Evolutionary conservation across 2,797 vertebrate genomes (phyloP), one percentile per base, ranked within the genome.

Genomic region (Platyrinchus mystaceus): DNA sequence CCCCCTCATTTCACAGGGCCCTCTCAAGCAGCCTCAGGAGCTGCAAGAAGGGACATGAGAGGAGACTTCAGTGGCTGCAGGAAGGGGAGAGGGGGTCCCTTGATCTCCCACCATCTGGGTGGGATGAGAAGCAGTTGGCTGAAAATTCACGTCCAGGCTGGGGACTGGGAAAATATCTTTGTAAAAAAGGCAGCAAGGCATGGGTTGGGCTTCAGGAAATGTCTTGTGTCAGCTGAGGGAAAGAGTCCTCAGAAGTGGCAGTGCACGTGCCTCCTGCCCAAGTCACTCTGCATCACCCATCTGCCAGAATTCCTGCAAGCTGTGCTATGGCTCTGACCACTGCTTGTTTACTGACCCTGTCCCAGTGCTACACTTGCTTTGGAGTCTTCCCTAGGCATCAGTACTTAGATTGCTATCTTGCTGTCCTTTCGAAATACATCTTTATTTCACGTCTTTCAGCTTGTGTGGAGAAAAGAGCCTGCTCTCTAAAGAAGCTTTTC

Each of bases 51-150:
- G 36, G 19, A 41, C 3, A 4, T 12, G 49, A 75, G 36, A 82
- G 23, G 24, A 49, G 32, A 55, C 8, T 47, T 55, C 27, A 27
- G 1, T 44, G 36, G 26, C 7, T 0, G 0, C 1, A 4, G 27
- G 47, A 46, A 73, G 46, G 4, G 9, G 12, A 50, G 30, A 67
- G 26, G 28, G 26, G 10, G 19, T 49, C 20, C 26, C 30, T 76
- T 27, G 2, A 30, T 73, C 56, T 63, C 39, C 26, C 7, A 18
- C 30, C 3, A 3, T 10, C 44, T 6, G 3, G 9, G 3, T 41
- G 28, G 39, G 13, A 58, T 19, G 7, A 88, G 28, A 90, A 70
- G 49, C 28, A 21, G 11, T 22, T 20, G 15, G 17, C 9, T 53
- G n/a, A 69, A 86, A 91, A 44, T 44, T 66, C 32, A 17, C 27